Base-by-base conservation (phyloP, 2,113 vertebrate genomes). In the Mirounga angustirostris region DNA sequence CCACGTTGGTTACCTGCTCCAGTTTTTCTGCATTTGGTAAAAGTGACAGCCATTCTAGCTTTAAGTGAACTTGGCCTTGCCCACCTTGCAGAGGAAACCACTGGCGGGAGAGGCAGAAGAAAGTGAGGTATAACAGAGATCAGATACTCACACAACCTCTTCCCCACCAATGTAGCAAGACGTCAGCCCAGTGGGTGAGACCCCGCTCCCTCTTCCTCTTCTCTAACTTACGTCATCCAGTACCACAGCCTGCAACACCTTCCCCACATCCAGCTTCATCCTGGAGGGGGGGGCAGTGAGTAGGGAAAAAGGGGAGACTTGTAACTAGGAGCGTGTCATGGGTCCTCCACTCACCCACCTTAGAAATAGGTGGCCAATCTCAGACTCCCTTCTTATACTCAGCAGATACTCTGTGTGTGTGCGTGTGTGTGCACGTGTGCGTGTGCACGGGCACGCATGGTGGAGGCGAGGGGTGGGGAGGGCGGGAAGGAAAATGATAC, bases 31-130 rank as follows among this genome's bases (percentile, higher is more conserved):
- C 98, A 97, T 99, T 99, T 65, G 99, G 96, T 97, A 99, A 98
- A 95, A 99, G 99, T 11, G 99, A 99, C 58, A 99, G 99, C 99
- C 99, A 99, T 95, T 99, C 99, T 95, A 99, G 98, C 80, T 99
- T 98, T 96, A 99, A 98, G 97, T 99, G 99, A 78, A 99, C 98
- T 36, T 99, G 99, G 78, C 99, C 99, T 52, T 98, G 99, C 13
- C 99, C 98, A 4, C 99, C 98, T 97, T 98, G 99, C 89, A 99
- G 98, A 85, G 98, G 98, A 95, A 99, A 99, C 99, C 99, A 99
- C 99, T 99, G 98, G 24, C 87, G 97, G 87, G 40, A 91, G 63
- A 92, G 87, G 81, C 2, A 86, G 40, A 21, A 96, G 56, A 83
- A 7, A 87, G 19, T 79, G 92, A 94, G 36, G 19, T 3, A 1